Base-by-base conservation (phyloP, 2,888 invertebrate genomes). In the Fragum fragum region DNA sequence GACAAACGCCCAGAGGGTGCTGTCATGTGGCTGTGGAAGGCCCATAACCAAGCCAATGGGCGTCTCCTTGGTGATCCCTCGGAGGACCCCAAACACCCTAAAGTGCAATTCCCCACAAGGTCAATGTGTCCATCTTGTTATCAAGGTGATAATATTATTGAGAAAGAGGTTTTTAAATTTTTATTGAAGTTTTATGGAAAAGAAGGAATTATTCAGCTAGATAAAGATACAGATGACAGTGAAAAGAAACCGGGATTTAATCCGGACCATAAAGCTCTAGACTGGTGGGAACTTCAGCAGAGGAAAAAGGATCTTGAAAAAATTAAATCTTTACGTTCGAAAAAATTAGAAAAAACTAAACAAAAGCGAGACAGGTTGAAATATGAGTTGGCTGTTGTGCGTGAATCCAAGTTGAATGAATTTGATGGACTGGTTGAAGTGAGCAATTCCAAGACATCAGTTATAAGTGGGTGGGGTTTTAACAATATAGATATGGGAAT, bases 1-100 rank as follows among this genome's bases (percentile, higher is more conserved):
- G 97, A 97, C 0, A 95, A 95, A 21, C 96, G 96, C 72, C 96
- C 96, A 88, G 96, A 97, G 76, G 97, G 97, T 81, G 96, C 95
- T 26, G 96, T 99, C 0, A 94, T 99, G 55, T 99, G 99, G 98
- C 95, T 99, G 29, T 99, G 99, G 99, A 96, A 96, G 90, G 97
- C 98, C 0, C 99, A 99, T 93, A 99, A 99, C 94, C 81, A 83
- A 59, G 99, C 98, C 0, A 99, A 99, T 94, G 95, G 96, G 86
- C 96, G 99, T 87, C 95, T 99, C 32, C 96, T 97, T 28, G 97
- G 98, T 0, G 98, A 98, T 94, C n/a, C 90, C 23, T 90, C 98
- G 0, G 99, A 99, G 95, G 99, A 99, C 95, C 98, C 99, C 0
- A 94, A 96, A 73, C 96, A 97, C 94, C 98, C 97, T 0, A 99